Evolutionary conservation across 1,140 invertebrate species (phyloP).

Genomic region (Tribolium castaneum): DNA sequence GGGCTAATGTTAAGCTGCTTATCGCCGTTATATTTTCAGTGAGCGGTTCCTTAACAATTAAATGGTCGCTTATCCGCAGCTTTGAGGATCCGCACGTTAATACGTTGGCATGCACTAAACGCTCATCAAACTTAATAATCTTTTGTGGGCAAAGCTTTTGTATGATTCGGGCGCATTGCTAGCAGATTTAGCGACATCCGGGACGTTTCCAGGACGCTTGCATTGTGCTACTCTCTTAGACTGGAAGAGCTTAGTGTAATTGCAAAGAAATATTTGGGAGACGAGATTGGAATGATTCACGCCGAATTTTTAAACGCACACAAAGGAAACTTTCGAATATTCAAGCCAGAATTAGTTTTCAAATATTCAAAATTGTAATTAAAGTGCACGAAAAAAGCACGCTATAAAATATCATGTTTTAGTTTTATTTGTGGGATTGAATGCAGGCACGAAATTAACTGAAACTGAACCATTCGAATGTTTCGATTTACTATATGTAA

Average conservation of each 20-base stretch:
- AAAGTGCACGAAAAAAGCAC: background rate
- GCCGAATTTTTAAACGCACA: background rate
- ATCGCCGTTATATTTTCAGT: constrained; percentile 43
- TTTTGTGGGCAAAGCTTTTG: constrained; percentile 55
- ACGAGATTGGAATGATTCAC: constrained; percentile 21
- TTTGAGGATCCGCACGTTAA: constrained; percentile 36
- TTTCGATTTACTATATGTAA: background rate
- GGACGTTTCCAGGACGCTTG: constrained; percentile 43
- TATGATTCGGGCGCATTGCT: constrained; percentile 45
- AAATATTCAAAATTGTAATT: background rate
- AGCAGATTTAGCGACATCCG: constrained; percentile 34
- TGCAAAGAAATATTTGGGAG: constrained; percentile 50
- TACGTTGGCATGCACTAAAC: constrained; percentile 40
- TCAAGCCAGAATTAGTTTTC: background rate
- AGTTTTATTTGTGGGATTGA: background rate
- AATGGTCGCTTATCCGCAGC: constrained; percentile 40
- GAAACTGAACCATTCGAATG: background rate
- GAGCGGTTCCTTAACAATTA: constrained; percentile 47
- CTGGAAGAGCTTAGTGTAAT: constrained; percentile 50
- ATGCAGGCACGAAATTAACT: background rate
- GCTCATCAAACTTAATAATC: constrained; percentile 59
- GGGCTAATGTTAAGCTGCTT: constrained; percentile 48
- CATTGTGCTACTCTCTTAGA: constrained; percentile 47
- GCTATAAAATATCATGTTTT: background rate
- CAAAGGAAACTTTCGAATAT: background rate